Conservation (phyloP, 2,797 vertebrate genomes). For the Pseudomugil gertrudae region DNA sequence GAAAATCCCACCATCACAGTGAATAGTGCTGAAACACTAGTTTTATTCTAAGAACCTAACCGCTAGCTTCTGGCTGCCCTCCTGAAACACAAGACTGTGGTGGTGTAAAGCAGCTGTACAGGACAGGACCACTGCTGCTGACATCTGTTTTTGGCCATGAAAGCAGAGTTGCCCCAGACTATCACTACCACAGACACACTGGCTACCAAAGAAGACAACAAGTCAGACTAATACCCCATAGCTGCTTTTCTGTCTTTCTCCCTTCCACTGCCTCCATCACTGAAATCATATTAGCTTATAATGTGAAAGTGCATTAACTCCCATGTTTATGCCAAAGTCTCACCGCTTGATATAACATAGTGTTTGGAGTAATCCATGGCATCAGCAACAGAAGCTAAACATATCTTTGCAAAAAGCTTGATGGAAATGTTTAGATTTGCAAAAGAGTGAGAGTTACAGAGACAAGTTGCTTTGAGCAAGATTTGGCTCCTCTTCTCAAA, state of each 20-base stretch:
- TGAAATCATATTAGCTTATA: slow-evolving; percentile 75
- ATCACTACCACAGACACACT: slow-evolving; percentile 69
- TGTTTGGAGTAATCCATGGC: slow-evolving; percentile 52
- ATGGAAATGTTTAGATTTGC: slow-evolving; percentile 42
- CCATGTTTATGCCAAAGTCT: slow-evolving; percentile 67
- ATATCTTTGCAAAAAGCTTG: slow-evolving; percentile 40
- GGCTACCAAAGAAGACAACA: slow-evolving; percentile 73
- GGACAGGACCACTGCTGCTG: slow-evolving; percentile 59
- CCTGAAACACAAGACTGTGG: slow-evolving; percentile 65
- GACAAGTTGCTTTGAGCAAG: slow-evolving; percentile 21
- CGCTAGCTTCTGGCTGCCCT: slow-evolving; percentile 70
- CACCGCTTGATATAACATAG: slow-evolving; percentile 54
- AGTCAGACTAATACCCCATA: slow-evolving; percentile 71
- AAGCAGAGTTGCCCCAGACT: slow-evolving; percentile 65
- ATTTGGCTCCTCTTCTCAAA: slow-evolving; percentile 30
- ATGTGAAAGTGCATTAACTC: slow-evolving; percentile 76
- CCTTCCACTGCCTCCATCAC: slow-evolving; percentile 65
- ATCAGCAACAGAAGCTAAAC: slow-evolving; percentile 41
- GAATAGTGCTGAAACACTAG: slow-evolving; percentile 63
- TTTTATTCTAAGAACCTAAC: slow-evolving; percentile 77
- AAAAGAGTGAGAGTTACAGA: slow-evolving; percentile 14
- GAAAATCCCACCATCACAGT: slow-evolving; percentile 47
- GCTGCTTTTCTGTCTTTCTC: slow-evolving; percentile 66
- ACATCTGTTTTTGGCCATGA: slow-evolving; percentile 72
- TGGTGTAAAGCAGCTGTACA: slow-evolving; percentile 64